These are phyloP conservation scores for Halichoeres trimaculatus DNA, from an alignment of 2,113 vertebrate species.

Conservation along the genomic window DNA sequence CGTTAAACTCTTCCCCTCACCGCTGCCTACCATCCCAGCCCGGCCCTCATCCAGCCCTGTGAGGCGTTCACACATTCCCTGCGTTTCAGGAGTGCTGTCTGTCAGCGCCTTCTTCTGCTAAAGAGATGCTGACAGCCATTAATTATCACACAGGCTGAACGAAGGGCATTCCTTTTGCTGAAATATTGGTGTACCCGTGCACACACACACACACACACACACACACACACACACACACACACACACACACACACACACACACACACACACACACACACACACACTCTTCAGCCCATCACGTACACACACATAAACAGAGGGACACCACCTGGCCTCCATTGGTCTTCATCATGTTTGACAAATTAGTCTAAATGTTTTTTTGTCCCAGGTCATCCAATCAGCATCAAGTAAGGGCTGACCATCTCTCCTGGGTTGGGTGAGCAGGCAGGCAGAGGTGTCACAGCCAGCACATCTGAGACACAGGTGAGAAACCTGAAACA, in stretches of 20 bases:
- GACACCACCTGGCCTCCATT: constrained; percentile 62
- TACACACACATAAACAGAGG: constrained; percentile 24
- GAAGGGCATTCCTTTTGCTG: constrained; percentile 70
- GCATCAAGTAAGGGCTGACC: neutral
- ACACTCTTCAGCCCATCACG: constrained; percentile 12
- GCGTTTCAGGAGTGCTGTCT: constrained; percentile 74
- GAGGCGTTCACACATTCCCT: constrained; percentile 75
- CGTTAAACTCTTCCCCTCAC: neutral
- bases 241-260: neutral
- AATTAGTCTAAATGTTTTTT: constrained; percentile 60
- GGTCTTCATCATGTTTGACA: constrained; percentile 66
- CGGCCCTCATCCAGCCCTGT: constrained; percentile 43
- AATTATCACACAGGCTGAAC: constrained; percentile 81
- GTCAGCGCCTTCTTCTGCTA: constrained; percentile 79
- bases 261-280: constrained; percentile 21
- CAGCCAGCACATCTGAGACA: constrained; percentile 4
- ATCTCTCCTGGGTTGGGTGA: constrained; percentile 11
- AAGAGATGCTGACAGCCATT: constrained; percentile 79
- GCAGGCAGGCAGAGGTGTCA: constrained; percentile 14
- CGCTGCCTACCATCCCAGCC: neutral
- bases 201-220: too few species aligned
- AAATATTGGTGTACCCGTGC: constrained; percentile 37
- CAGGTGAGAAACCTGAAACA: constrained; percentile 9
- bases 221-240: neutral
- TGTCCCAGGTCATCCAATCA: constrained; percentile 51